These are phyloP conservation scores for Exocentrus adspersus DNA, from an alignment of 2,888 invertebrate genomes.

Conservation along the genomic window DNA sequence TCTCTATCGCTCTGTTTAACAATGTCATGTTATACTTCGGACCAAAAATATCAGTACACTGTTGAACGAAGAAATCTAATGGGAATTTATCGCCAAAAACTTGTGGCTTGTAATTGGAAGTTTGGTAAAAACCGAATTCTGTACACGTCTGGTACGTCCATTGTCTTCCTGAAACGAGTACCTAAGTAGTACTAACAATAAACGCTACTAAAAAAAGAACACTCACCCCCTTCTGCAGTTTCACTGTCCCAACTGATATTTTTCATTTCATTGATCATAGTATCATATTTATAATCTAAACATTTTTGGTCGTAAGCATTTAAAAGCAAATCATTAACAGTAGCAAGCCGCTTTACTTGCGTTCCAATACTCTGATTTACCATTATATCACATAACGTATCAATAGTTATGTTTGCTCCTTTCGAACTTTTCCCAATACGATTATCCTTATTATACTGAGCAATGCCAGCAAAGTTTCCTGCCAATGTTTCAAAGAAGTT, in stretches of 20 bases:
- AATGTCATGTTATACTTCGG: constrained; percentile 73
- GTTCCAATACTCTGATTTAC: constrained; percentile 69
- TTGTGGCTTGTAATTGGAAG: constrained; percentile 74
- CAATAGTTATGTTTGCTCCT: constrained; percentile 79
- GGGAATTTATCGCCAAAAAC: constrained; percentile 81
- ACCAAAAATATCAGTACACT: constrained; percentile 87
- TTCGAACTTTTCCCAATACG: constrained; percentile 72
- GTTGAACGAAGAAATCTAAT: constrained; percentile 79
- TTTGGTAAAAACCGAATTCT: constrained; percentile 96
- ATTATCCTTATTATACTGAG: constrained; percentile 96
- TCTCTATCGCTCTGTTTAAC: constrained; percentile 70
- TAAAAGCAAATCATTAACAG: constrained; percentile 77
- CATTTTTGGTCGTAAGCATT: constrained; percentile 76
- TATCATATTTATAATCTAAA: constrained; percentile 83
- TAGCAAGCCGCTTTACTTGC: constrained; percentile 76
- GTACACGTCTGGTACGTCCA: constrained; percentile 97
- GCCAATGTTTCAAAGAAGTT: constrained; percentile 87
- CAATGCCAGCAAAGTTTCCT: constrained; percentile 83
- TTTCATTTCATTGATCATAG: constrained; percentile 76
- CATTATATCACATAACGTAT: constrained; percentile 82
- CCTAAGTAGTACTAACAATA: not conserved
- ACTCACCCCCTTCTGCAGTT: constrained; percentile 70
- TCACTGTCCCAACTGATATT: constrained; percentile 74
- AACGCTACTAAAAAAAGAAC: not conserved
- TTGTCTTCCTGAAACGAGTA: constrained; percentile 71